Conservation (phyloP, 2,797 vertebrate genomes). For the Pampus argenteus region DNA sequence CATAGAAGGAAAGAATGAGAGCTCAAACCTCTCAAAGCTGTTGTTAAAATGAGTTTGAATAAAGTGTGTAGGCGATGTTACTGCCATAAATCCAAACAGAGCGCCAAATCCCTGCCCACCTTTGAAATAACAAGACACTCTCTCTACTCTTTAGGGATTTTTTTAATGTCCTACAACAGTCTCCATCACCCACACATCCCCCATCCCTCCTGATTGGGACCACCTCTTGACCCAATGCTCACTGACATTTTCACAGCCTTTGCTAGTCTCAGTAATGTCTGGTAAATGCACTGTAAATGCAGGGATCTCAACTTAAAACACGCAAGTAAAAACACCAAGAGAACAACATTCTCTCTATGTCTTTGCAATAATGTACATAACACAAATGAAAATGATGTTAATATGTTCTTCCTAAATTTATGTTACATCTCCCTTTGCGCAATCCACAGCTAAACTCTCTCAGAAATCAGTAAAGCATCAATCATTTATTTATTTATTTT, state of each 20-base stretch:
- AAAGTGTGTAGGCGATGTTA: slow-evolving; percentile 45
- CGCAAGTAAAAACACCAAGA: not conserved
- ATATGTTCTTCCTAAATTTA: not conserved
- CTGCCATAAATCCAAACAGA: slow-evolving; percentile 58
- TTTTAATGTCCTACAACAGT: slow-evolving; percentile 20
- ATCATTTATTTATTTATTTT: too few relatives aligned
- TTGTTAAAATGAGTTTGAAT: slow-evolving; percentile 46
- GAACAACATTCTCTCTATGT: not conserved
- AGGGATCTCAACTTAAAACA: not conserved
- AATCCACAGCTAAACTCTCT: not conserved
- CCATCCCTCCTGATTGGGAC: slow-evolving; percentile 12
- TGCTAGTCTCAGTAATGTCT: slow-evolving; percentile 21
- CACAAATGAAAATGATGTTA: not conserved
- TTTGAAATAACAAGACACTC: slow-evolving; percentile 42
- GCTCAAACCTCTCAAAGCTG: slow-evolving; percentile 27
- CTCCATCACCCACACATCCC: slow-evolving; percentile 3
- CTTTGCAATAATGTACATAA: not conserved
- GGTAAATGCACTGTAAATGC: not conserved
- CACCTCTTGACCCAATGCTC: slow-evolving; percentile 26
- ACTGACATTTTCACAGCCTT: slow-evolving; percentile 49
- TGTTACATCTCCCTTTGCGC: not conserved
- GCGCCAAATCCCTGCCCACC: slow-evolving; percentile 29
- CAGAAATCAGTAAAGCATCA: slow-evolving; percentile 6
- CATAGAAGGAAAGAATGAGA: slow-evolving; percentile 56
- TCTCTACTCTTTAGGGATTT: slow-evolving; percentile 20